Conservation (phyloP, 2,797 vertebrate species). For the Lagorchestes hirsutus region DNA sequence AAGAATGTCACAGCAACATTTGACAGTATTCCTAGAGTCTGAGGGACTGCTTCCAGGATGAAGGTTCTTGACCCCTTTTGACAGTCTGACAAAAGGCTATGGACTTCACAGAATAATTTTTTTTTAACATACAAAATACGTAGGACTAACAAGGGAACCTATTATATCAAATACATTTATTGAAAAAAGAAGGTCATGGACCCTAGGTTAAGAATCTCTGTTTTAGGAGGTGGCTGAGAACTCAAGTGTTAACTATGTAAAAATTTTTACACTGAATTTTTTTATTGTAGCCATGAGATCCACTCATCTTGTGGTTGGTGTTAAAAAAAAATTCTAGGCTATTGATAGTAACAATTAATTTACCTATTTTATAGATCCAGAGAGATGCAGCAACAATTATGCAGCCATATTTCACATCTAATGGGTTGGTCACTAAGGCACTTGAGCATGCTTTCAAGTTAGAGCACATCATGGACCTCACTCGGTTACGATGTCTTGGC, state of each 20-base stretch:
- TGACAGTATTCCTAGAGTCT: background rate
- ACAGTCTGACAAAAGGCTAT: background rate
- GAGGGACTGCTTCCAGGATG: background rate
- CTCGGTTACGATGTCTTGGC: slow-evolving; percentile 95
- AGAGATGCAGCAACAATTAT: slow-evolving; percentile 93
- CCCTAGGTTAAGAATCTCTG: background rate
- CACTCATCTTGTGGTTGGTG: accelerated
- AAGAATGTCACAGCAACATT: background rate
- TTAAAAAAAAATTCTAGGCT: accelerated
- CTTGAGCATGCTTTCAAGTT: slow-evolving; percentile 97
- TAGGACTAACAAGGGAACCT: background rate
- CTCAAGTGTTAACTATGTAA: background rate
- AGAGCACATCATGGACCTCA: slow-evolving; percentile 99
- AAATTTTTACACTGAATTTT: background rate
- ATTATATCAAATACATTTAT: background rate
- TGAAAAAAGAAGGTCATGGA: background rate
- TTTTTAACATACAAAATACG: background rate
- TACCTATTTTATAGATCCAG: slow-evolving; percentile 90
- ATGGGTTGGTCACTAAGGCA: slow-evolving; percentile 96
- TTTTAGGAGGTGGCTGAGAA: background rate
- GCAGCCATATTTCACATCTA: slow-evolving; percentile 98
- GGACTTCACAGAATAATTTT: background rate
- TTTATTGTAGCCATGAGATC: background rate
- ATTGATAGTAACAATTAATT: accelerated
- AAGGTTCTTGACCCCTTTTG: background rate